A percentile compares a stretch with the other conserved stretches of the same genome.
These are phyloP conservation scores for Idaea dimidiata DNA, from an alignment of 2,888 invertebrate species.

Conservation along the genomic window DNA sequence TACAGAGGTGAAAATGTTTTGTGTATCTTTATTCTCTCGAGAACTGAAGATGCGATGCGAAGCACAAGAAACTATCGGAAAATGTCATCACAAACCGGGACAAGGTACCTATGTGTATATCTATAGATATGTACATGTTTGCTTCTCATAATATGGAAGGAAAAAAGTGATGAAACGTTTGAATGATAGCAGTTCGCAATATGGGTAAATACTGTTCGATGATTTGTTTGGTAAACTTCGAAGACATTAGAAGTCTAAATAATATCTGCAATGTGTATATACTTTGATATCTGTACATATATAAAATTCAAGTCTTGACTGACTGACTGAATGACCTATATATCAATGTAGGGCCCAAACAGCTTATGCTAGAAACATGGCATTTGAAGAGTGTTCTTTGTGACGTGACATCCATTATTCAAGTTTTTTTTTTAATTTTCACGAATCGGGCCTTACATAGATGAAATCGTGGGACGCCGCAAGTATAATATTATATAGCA, in stretches of 20 bases:
- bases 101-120: neutral
- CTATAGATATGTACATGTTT: neutral
- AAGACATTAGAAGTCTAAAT: neutral
- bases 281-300: no score
- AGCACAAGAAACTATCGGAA: conserved; percentile 1
- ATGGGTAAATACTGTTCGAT: neutral
- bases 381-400: no score
- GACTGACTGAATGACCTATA: no score
- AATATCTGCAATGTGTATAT: neutral
- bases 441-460: no score
- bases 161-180: neutral
- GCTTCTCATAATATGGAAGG: neutral
- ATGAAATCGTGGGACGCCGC: no score
- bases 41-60: conserved; percentile 19
- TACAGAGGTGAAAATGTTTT: conserved; percentile 27
- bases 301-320: no score
- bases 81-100: conserved; percentile 2
- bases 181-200: neutral
- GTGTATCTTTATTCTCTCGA: conserved; percentile 24
- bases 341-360: no score
- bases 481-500: no score
- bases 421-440: no score
- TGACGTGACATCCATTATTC: no score
- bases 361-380: no score
- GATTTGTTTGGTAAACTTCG: neutral